These are phyloP conservation scores for Drosophila grimshawi DNA, from an alignment of 1,140 invertebrate species.

Conservation along the genomic window DNA sequence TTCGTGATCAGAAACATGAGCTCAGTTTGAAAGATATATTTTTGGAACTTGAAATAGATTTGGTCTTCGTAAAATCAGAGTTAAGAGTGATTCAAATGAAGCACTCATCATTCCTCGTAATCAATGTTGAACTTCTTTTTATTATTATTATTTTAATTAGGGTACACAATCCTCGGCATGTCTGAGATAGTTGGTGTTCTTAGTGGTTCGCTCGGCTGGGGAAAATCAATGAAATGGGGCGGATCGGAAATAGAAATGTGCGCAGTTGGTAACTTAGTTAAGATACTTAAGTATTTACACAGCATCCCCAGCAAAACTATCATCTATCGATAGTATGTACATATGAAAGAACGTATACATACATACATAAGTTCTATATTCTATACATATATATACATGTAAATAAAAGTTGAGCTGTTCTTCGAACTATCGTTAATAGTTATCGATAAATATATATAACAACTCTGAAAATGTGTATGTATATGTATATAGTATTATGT, in stretches of 20 bases:
- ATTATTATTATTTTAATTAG: neutral
- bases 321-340: neutral
- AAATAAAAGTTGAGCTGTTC: neutral
- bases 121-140: too few relatives aligned
- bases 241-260: slow-evolving; percentile 67
- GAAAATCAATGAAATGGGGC: slow-evolving; percentile 65
- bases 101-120: too few relatives aligned
- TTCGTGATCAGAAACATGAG: too few relatives aligned
- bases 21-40: too few relatives aligned
- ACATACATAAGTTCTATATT: too few relatives aligned
- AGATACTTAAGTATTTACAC: neutral
- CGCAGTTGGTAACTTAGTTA: slow-evolving; percentile 59
- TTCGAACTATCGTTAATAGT: neutral
- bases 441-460: neutral
- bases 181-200: neutral
- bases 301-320: neutral
- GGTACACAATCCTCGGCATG: neutral
- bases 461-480: neutral
- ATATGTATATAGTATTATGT: neutral
- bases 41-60: too few relatives aligned
- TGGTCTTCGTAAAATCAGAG: too few relatives aligned
- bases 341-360: too few relatives aligned
- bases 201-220: slow-evolving; percentile 14
- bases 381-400: too few relatives aligned
- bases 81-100: too few relatives aligned